A percentile compares a stretch with the other conserved stretches of the same genome.
Evolutionary conservation across 1,140 invertebrate genomes (phyloP).

Genomic region (Camponotus vicinus): DNA sequence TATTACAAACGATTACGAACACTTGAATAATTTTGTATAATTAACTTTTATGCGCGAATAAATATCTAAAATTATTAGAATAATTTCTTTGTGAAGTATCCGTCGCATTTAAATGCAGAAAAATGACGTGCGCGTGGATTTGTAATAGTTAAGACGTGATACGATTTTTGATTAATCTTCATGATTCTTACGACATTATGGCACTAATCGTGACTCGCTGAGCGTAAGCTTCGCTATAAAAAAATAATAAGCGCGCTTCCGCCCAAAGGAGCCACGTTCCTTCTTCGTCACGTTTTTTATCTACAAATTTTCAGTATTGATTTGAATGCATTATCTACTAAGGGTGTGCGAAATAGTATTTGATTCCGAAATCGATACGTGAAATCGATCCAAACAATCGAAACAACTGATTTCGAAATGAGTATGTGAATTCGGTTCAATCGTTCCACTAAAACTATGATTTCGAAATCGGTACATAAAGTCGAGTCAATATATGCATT

Average conservation of each 20-base stretch:
- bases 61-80: constrained; percentile 4
- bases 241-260: constrained; percentile 13
- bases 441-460: not conserved
- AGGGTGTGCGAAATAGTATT: constrained; percentile 14
- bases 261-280: not conserved
- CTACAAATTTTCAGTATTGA: constrained; percentile 42
- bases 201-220: constrained; percentile 16
- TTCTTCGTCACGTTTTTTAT: constrained; percentile 20
- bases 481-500: not conserved
- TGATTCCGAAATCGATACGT: constrained; percentile 4
- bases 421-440: not conserved
- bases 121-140: not conserved
- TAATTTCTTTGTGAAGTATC: not conserved
- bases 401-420: not conserved
- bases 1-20: not conserved
- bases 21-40: not conserved
- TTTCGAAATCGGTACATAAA: constrained; percentile 5
- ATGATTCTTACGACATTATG: constrained; percentile 26
- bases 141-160: constrained; percentile 26
- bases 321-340: constrained; percentile 45
- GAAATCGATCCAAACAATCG: constrained; percentile 2
- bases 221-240: not conserved
- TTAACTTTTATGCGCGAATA: not conserved
- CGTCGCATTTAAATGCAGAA: not conserved
- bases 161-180: constrained; percentile 30